Conservation (phyloP, 2,888 invertebrate species). For the Polia nebulosa region DNA sequence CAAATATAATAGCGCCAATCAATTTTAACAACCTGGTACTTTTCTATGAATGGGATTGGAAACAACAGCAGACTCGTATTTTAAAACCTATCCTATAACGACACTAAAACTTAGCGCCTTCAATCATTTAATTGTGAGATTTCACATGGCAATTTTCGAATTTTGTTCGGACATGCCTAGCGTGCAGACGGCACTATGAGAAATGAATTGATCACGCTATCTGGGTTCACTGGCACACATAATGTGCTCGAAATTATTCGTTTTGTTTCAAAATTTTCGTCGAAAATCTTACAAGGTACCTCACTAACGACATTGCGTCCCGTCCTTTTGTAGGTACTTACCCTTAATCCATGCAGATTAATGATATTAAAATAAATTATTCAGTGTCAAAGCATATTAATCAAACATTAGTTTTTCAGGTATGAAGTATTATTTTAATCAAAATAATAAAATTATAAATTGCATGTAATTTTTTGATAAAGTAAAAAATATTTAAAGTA, state of each 20-base stretch:
- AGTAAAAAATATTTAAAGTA: slow-evolving; percentile 53
- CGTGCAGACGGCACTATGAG: slow-evolving; percentile 67
- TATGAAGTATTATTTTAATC: slow-evolving; percentile 18
- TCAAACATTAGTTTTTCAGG: slow-evolving; percentile 5
- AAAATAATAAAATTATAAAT: slow-evolving; percentile 37
- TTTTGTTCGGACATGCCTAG: slow-evolving; percentile 68
- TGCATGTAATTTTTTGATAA: slow-evolving; percentile 54
- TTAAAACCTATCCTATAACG: slow-evolving; percentile 56
- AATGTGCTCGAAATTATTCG: slow-evolving; percentile 64
- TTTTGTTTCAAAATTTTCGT: slow-evolving; percentile 50
- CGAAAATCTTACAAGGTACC: slow-evolving; percentile 26
- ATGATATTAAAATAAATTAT: slow-evolving; percentile 21
- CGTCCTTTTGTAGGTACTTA: slow-evolving; percentile 62
- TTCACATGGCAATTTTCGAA: slow-evolving; percentile 71
- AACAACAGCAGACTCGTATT: slow-evolving; percentile 53
- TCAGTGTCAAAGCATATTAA: slow-evolving; percentile 15
- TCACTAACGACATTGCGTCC: slow-evolving; percentile 45
- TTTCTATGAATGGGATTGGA: slow-evolving; percentile 63
- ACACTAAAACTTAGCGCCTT: slow-evolving; percentile 68
- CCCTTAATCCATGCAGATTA: slow-evolving; percentile 23
- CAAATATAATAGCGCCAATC: slow-evolving; percentile 44
- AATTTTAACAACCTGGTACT: slow-evolving; percentile 53
- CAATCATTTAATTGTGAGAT: slow-evolving; percentile 68
- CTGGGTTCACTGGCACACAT: slow-evolving; percentile 68
- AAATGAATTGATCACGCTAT: slow-evolving; percentile 69